Percentiles rank a stretch among this genome's conserved stretches.
These are phyloP conservation scores for Leptinotarsa peninsularis DNA, from an alignment of 2,888 invertebrate genomes.

Conservation along the genomic window DNA sequence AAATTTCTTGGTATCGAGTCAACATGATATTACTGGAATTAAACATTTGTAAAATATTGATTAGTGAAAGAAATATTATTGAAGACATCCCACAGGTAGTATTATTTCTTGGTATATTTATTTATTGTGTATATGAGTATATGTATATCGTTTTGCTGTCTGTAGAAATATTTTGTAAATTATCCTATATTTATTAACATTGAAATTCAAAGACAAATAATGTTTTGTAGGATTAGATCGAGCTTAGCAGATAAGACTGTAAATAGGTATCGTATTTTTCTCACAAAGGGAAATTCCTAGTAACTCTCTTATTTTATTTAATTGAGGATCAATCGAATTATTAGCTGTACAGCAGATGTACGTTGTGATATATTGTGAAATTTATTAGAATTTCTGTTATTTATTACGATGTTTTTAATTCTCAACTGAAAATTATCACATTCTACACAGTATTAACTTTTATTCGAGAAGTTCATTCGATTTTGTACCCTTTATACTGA, in stretches of 20 bases:
- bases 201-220: slow-evolving; percentile 53
- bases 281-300: slow-evolving; percentile 44
- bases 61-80: slow-evolving; percentile 12
- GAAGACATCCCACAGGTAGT: slow-evolving; percentile 38
- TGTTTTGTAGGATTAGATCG: slow-evolving; percentile 52
- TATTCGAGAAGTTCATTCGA: slow-evolving; percentile 33
- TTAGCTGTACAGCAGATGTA: slow-evolving; percentile 60
- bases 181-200: slow-evolving; percentile 49
- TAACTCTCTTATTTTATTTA: slow-evolving; percentile 34
- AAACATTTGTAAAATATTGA: slow-evolving; percentile 15
- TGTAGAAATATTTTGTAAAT: slow-evolving; percentile 48
- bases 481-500: slow-evolving; percentile 12
- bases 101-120: slow-evolving; percentile 40
- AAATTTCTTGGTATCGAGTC: not conserved
- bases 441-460: slow-evolving; percentile 45
- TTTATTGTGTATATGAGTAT: slow-evolving; percentile 50
- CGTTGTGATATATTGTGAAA: slow-evolving; percentile 60
- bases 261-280: slow-evolving; percentile 53
- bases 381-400: slow-evolving; percentile 45
- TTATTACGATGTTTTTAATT: slow-evolving; percentile 27
- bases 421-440: slow-evolving; percentile 31
- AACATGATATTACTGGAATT: not conserved
- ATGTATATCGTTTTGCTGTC: slow-evolving; percentile 52
- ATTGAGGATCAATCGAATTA: slow-evolving; percentile 57
- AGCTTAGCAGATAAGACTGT: slow-evolving; percentile 60